Conservation (phyloP, 1,140 invertebrate genomes). For the Lamellibrachia luymesi region DNA sequence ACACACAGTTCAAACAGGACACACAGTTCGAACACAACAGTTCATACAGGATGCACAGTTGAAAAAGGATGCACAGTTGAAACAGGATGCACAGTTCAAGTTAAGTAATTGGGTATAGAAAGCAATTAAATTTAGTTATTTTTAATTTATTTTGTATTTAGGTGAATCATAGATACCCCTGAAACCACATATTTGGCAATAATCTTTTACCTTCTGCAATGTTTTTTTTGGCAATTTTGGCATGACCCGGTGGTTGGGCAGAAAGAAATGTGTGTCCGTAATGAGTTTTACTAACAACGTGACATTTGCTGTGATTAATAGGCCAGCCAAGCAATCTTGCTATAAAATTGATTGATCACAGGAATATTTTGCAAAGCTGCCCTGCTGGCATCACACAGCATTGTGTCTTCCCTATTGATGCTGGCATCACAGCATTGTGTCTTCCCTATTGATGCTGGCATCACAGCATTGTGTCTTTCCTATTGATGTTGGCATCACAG, state of each 20-base stretch:
- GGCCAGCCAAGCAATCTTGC: background rate
- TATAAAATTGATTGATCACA: background rate
- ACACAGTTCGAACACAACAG: no score
- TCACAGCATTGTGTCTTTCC: no score
- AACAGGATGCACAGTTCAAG: no score
- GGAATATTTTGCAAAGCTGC: background rate
- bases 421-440: background rate
- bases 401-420: background rate
- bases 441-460: no score
- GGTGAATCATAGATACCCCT: background rate
- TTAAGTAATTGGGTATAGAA: no score
- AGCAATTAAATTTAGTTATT: no score
- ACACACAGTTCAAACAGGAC: no score
- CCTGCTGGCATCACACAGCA: no score
- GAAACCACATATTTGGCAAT: background rate
- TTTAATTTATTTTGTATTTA: no score
- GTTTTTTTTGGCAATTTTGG: background rate
- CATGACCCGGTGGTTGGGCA: background rate
- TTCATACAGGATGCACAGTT: no score
- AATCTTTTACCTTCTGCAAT: background rate
- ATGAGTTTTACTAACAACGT: background rate
- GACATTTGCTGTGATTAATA: background rate
- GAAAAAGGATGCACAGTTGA: no score
- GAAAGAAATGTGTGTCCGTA: background rate
- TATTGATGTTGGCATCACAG: no score